Percentiles rank a stretch among this genome's conserved stretches.
Evolutionary conservation across 2,113 vertebrate species (phyloP).

Genomic region (Synchiropus splendidus): DNA sequence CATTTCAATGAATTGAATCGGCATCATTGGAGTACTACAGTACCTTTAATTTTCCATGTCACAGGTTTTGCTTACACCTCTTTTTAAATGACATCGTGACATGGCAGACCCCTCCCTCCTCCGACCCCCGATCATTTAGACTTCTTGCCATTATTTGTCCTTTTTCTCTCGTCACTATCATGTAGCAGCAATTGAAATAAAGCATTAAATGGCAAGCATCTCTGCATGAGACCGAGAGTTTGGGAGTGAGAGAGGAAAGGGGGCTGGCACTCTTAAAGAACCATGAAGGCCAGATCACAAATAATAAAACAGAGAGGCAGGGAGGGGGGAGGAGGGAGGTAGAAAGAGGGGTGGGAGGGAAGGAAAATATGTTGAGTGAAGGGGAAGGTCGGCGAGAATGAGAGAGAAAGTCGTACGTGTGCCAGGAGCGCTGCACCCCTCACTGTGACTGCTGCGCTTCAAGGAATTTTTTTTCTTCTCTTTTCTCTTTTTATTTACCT

Average conservation of each 20-base stretch:
- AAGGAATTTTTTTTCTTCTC: conserved; percentile 33
- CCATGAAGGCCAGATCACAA: conserved; percentile 59
- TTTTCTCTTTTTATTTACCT: conserved; percentile 39
- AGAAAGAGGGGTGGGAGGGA: conserved; percentile 30
- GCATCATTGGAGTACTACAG: no score
- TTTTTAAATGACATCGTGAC: no score
- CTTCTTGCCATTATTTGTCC: no score
- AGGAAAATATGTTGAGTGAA: conserved; percentile 58
- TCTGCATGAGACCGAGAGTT: conserved; percentile 10
- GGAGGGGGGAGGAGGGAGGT: conserved; percentile 15
- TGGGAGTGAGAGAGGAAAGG: conserved; percentile 6
- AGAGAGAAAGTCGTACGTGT: conserved; percentile 66
- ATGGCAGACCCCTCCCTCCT: no score
- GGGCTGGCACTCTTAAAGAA: conserved; percentile 54
- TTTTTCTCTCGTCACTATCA: no score
- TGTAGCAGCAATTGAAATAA: conserved; percentile 1
- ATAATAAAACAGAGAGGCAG: conserved; percentile 52
- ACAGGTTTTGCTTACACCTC: no score
- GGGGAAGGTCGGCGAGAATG: conserved; percentile 47
- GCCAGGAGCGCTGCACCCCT: conserved; percentile 68
- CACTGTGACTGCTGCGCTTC: conserved; percentile 65
- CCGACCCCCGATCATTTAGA: no score
- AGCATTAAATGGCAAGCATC: background rate
- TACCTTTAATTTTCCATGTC: no score
- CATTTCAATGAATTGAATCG: no score